A percentile compares a stretch with the other conserved stretches of the same genome.
Evolutionary conservation across 2,113 vertebrate species (phyloP).

Genomic region (Gallinago undulata): DNA sequence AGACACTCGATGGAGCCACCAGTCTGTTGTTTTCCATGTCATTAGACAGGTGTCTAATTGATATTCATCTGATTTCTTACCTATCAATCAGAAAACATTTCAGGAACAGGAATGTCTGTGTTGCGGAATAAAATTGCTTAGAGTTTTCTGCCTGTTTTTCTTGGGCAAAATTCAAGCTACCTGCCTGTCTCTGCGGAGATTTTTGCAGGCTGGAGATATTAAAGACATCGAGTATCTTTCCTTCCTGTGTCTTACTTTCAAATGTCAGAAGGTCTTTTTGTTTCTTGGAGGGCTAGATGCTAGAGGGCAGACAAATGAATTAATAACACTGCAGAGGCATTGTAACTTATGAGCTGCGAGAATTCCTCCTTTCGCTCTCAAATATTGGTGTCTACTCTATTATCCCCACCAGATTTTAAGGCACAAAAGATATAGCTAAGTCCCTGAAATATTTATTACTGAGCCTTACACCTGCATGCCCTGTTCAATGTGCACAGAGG

Average conservation of each 20-base stretch:
- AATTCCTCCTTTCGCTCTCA: not conserved
- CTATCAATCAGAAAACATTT: not conserved
- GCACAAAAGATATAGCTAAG: not conserved
- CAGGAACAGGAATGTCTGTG: not conserved
- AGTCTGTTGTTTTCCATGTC: not conserved
- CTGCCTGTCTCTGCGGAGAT: not conserved
- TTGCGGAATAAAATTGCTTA: not conserved
- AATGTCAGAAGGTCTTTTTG: not conserved
- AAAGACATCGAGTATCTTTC: not conserved
- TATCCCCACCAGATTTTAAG: not conserved
- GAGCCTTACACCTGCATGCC: not conserved
- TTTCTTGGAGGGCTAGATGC: not conserved
- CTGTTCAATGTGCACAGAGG: not conserved
- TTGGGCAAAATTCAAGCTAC: not conserved
- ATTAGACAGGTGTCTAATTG: not conserved
- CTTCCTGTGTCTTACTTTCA: not conserved
- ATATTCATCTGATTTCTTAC: not conserved
- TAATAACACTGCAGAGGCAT: not conserved
- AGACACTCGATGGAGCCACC: rapidly evolving
- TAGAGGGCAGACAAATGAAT: not conserved
- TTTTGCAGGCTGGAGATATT: not conserved
- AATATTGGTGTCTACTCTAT: not conserved
- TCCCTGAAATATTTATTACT: not conserved
- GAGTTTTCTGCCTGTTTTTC: not conserved
- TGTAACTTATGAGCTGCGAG: not conserved